phyloP scores from a whole-genome alignment of 2,888 invertebrate genomes.

The Drosophila ochracea region DNA sequence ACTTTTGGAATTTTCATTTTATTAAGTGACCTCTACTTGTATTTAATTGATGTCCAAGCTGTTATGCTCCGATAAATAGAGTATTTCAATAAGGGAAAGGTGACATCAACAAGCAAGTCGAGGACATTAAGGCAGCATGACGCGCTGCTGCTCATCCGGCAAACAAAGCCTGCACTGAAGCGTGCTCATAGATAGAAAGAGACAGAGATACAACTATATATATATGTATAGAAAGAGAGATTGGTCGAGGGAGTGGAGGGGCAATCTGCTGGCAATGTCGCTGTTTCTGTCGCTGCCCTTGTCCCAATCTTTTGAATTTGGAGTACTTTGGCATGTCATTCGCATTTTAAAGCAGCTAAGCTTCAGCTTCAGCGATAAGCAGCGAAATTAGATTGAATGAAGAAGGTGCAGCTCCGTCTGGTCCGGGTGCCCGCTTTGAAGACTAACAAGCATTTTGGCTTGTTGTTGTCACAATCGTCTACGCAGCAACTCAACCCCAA shows the following conservation, averaged over 20 bases:
- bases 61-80: slow-evolving; percentile 7
- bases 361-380: slow-evolving; percentile 78
- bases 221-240: background rate
- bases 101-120: slow-evolving; percentile 56
- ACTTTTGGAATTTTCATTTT: background rate
- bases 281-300: slow-evolving; percentile 50
- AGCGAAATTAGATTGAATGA: slow-evolving; percentile 78
- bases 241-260: background rate
- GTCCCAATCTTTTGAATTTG: slow-evolving; percentile 73
- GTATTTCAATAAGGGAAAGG: slow-evolving; percentile 51
- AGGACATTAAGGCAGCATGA: slow-evolving; percentile 59
- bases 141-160: slow-evolving; percentile 60
- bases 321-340: slow-evolving; percentile 82
- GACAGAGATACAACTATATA: background rate
- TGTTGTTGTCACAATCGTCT: slow-evolving; percentile 68
- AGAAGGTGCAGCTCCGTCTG: slow-evolving; percentile 63
- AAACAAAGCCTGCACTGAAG: slow-evolving; percentile 76
- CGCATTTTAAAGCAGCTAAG: slow-evolving; percentile 82
- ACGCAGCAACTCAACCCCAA: slow-evolving; percentile 30
- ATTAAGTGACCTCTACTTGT: too few relatives aligned
- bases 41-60: background rate
- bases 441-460: slow-evolving; percentile 68
- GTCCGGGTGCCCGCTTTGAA: slow-evolving; percentile 31
- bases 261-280: slow-evolving; percentile 38
- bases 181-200: slow-evolving; percentile 35